Percentiles rank a stretch among this genome's conserved stretches.
These are phyloP conservation scores for Nezara viridula DNA, from an alignment of 2,888 invertebrate genomes.

Conservation along the genomic window DNA sequence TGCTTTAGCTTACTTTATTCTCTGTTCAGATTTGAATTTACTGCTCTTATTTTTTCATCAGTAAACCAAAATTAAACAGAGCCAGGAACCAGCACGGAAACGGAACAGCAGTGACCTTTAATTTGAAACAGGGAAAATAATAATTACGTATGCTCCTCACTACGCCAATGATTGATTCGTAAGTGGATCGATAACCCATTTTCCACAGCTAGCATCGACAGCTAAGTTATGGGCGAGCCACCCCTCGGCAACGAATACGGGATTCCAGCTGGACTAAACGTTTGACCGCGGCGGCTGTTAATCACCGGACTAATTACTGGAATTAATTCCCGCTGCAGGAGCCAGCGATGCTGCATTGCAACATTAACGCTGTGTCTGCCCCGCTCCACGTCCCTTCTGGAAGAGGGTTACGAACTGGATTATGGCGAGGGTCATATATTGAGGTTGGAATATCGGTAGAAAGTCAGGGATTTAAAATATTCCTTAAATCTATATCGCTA, in stretches of 20 bases:
- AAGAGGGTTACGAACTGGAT: neutral
- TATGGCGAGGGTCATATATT: neutral
- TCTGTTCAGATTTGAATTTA: no score
- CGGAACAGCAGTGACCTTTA: neutral
- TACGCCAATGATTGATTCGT: neutral
- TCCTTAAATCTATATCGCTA: no score
- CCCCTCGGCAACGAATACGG: neutral
- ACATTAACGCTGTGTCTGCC: neutral
- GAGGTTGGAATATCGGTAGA: neutral
- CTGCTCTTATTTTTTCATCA: no score
- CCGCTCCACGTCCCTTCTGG: neutral
- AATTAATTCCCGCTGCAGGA: constrained; percentile 43
- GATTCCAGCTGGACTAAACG: neutral
- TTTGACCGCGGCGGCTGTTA: constrained; percentile 30
- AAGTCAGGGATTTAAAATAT: neutral
- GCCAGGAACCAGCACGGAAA: no score
- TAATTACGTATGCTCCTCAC: neutral
- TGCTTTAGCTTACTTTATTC: no score
- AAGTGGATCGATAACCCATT: neutral
- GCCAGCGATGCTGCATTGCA: constrained; percentile 23
- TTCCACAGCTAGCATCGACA: neutral
- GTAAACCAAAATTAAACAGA: no score
- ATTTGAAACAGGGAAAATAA: neutral
- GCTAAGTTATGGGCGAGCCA: neutral
- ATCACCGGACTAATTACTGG: constrained; percentile 39